These are phyloP conservation scores for Zaprionus africanus DNA, from an alignment of 1,140 invertebrate species.

Conservation along the genomic window DNA sequence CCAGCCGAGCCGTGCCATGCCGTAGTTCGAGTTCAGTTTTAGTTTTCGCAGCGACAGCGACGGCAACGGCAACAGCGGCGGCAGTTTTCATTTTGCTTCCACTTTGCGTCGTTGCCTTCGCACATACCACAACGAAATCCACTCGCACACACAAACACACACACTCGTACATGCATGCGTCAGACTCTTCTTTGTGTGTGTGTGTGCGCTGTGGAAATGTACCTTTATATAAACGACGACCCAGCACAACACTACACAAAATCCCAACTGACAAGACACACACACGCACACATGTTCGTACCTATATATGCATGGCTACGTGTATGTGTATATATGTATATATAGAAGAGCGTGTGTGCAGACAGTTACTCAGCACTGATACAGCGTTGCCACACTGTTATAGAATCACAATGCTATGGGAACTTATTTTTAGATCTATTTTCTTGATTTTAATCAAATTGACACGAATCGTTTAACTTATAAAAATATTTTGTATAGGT, in stretches of 20 bases:
- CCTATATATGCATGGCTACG: slow-evolving; percentile 6
- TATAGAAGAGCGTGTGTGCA: slow-evolving; percentile 52
- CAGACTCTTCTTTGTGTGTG: slow-evolving; percentile 32
- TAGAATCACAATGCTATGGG: slow-evolving; percentile 22
- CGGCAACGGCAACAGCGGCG: slow-evolving; percentile 50
- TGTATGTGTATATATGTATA: slow-evolving; percentile 9
- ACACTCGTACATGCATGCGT: slow-evolving; percentile 40
- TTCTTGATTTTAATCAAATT: neutral
- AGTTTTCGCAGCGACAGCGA: slow-evolving; percentile 62
- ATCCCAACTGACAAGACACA: slow-evolving; percentile 77
- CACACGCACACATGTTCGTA: slow-evolving; percentile 23
- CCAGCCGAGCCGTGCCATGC: neutral
- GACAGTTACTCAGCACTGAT: slow-evolving; percentile 71
- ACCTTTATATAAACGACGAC: slow-evolving; percentile 81
- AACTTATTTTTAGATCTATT: neutral
- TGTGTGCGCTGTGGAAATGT: slow-evolving; percentile 73
- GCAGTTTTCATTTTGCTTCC: slow-evolving; percentile 67
- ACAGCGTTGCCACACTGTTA: slow-evolving; percentile 62
- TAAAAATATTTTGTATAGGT: neutral
- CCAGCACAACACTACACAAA: slow-evolving; percentile 73
- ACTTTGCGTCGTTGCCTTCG: slow-evolving; percentile 56
- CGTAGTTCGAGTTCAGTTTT: slow-evolving; percentile 73
- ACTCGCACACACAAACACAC: slow-evolving; percentile 29
- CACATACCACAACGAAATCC: slow-evolving; percentile 68
- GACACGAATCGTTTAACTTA: neutral